Evolutionary conservation across 2,888 invertebrate species (phyloP).

Genomic region (Tricholauxania praeusta): DNA sequence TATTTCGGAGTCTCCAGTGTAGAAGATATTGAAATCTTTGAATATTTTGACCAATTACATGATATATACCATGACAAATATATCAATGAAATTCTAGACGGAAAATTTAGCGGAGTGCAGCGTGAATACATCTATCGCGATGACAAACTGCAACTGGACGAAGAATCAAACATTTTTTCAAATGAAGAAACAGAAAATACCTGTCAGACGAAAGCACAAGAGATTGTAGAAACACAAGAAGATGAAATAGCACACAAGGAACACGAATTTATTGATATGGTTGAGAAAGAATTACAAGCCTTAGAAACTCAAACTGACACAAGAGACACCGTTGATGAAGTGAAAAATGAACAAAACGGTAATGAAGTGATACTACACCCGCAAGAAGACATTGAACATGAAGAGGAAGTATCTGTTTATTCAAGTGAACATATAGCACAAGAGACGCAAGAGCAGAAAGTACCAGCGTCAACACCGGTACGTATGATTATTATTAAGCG

Average conservation of each 20-base stretch:
- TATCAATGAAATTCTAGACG: conserved; percentile 35
- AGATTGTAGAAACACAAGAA: conserved; percentile 10
- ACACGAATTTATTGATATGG: conserved; percentile 48
- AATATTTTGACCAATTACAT: conserved; percentile 48
- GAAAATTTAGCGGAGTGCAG: not conserved
- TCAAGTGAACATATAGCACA: not conserved
- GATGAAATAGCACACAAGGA: conserved; percentile 47
- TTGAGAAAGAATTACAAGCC: conserved; percentile 46
- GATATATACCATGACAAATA: conserved; percentile 45
- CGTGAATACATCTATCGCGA: conserved; percentile 13
- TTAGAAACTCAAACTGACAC: conserved; percentile 30
- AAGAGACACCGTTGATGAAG: not conserved
- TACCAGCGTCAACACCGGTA: conserved; percentile 4
- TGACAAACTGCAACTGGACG: conserved; percentile 39
- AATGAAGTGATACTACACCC: conserved; percentile 17
- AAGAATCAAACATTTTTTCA: not conserved
- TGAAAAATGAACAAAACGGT: not conserved
- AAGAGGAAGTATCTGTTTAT: conserved; percentile 1
- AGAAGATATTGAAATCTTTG: conserved; percentile 47
- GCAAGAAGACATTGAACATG: not conserved
- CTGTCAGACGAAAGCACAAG: conserved; percentile 10
- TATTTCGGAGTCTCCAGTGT: conserved; percentile 43
- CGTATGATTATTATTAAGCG: conserved; percentile 17
- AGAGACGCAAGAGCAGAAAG: no score
- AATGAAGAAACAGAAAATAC: not conserved